Conservation (phyloP, 1,140 invertebrate genomes). For the Octopus sinensis region DNA sequence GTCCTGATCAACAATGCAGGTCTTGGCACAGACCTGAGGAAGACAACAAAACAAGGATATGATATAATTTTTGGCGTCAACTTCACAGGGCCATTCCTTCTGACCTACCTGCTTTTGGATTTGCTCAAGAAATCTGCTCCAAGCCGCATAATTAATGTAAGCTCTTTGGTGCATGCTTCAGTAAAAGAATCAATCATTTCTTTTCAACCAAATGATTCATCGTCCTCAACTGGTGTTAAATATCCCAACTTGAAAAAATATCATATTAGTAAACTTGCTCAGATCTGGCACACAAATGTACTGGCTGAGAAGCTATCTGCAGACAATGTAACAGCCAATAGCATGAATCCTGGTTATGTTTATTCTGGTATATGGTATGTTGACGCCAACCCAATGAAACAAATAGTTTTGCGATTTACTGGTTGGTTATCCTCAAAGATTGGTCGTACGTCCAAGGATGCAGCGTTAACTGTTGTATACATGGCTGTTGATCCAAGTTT, state of each 20-base stretch:
- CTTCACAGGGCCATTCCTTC: too few relatives aligned
- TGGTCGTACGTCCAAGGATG: not conserved
- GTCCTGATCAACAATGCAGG: too few relatives aligned
- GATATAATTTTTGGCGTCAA: too few relatives aligned
- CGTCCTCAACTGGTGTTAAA: not conserved
- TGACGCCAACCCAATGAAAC: not conserved
- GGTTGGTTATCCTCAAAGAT: not conserved
- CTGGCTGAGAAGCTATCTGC: not conserved
- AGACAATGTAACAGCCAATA: not conserved
- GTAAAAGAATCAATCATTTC: too few relatives aligned
- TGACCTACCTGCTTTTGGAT: too few relatives aligned
- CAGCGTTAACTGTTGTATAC: constrained; percentile 2
- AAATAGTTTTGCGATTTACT: not conserved
- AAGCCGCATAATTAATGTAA: too few relatives aligned
- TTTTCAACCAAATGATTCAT: not conserved
- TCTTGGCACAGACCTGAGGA: too few relatives aligned
- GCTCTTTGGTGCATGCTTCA: too few relatives aligned
- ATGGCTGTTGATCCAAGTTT: not conserved
- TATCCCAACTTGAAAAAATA: not conserved
- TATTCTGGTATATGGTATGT: constrained; percentile 1
- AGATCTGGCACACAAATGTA: not conserved
- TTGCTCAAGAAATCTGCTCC: too few relatives aligned
- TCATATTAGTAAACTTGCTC: constrained; percentile 6
- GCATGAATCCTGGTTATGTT: not conserved
- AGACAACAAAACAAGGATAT: too few relatives aligned